Percentiles rank a stretch among this genome's conserved stretches.
phyloP scores from a whole-genome alignment of 1,140 invertebrate species.

The Phortica variegata region DNA sequence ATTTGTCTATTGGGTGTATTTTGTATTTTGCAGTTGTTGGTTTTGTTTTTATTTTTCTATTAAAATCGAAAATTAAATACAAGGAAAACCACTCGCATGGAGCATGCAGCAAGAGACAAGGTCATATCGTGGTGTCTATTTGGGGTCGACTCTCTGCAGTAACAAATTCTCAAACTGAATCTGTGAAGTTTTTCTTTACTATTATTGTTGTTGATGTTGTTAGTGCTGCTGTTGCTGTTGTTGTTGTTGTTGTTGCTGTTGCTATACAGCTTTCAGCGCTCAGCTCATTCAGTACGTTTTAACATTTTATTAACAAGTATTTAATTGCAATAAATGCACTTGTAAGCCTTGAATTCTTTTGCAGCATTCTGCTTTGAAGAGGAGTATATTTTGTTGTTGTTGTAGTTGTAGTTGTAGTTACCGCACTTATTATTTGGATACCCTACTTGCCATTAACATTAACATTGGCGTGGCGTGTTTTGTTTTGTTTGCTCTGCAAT shows the following conservation, averaged over 20 bases:
- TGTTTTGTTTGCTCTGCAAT: too few species aligned
- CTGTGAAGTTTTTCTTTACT: too few species aligned
- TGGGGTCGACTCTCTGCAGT: conserved; percentile 23
- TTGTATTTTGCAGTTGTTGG: conserved; percentile 16
- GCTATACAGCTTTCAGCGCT: conserved; percentile 22
- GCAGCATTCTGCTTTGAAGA: too few species aligned
- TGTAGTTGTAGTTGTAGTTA: too few species aligned
- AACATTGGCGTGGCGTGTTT: too few species aligned
- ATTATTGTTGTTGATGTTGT: background rate
- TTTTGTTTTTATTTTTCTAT: conserved; percentile 28
- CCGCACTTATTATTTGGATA: too few species aligned
- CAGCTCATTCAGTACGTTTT: too few species aligned
- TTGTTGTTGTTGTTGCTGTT: conserved; percentile 39
- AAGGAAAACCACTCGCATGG: conserved; percentile 47
- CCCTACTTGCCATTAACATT: too few species aligned
- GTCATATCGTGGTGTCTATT: conserved; percentile 45
- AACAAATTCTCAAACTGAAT: too few species aligned
- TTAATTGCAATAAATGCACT: conserved; percentile 55
- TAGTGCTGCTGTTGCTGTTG: background rate
- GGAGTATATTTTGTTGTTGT: too few species aligned
- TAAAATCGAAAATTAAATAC: conserved; percentile 42
- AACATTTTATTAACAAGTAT: conserved; percentile 37
- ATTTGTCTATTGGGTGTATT: too few species aligned
- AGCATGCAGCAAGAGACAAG: conserved; percentile 37
- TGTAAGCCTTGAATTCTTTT: conserved; percentile 33